A percentile compares a stretch with the other conserved stretches of the same genome.
Evolutionary conservation across 2,113 vertebrate genomes (phyloP).

Genomic region (Capreolus pygargus): DNA sequence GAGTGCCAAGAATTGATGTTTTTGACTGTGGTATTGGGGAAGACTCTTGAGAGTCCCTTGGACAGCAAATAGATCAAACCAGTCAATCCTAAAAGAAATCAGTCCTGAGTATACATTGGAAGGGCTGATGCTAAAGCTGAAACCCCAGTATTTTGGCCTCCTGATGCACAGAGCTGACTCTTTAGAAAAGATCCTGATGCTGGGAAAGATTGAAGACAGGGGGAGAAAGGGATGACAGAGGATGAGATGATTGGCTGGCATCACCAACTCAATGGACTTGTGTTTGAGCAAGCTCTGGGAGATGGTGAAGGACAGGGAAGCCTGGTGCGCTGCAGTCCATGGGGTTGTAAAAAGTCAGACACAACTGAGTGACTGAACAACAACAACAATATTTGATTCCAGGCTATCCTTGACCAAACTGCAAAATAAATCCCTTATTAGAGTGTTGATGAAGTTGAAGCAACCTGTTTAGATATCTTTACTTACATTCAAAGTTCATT

Average conservation of each 20-base stretch:
- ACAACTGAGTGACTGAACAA: neutral
- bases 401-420: neutral
- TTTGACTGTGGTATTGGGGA: neutral
- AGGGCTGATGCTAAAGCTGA: neutral
- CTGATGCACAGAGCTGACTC: neutral
- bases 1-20: neutral
- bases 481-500: neutral
- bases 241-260: neutral
- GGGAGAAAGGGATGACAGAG: neutral
- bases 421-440: fast-evolving
- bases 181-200: neutral
- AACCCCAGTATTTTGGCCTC: neutral
- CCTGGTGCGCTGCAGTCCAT: fast-evolving
- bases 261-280: neutral
- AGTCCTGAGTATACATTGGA: neutral
- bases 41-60: neutral
- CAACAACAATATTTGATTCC: neutral
- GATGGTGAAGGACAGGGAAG: neutral
- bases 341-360: neutral
- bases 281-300: neutral
- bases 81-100: neutral
- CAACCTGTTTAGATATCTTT: neutral
- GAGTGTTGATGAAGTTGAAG: neutral
- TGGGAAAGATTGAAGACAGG: neutral
- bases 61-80: neutral